Evolutionary conservation across 2,888 invertebrate species (phyloP).

Genomic region (Gymnosoma rotundatum): DNA sequence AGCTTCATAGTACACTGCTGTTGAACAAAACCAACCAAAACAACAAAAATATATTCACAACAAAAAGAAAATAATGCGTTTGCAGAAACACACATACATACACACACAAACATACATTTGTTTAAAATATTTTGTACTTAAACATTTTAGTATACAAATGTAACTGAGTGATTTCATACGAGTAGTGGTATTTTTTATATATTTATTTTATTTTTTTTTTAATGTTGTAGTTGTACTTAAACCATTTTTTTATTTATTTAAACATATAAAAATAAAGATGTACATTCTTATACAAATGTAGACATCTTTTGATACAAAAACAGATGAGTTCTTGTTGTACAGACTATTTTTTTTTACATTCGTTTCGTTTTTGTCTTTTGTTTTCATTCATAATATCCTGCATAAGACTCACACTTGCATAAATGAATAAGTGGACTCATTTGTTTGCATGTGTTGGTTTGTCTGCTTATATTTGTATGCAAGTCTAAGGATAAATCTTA

Average conservation of each 20-base stretch:
- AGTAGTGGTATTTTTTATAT: constrained; percentile 32
- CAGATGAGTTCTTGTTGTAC: constrained; percentile 29
- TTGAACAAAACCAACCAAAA: not conserved
- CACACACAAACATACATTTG: not conserved
- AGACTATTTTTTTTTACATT: constrained; percentile 3
- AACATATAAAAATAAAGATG: not conserved
- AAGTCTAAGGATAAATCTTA: constrained; percentile 50
- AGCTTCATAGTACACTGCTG: constrained; percentile 15
- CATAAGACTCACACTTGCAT: constrained; percentile 46
- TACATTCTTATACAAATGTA: too few relatives aligned
- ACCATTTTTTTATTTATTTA: constrained; percentile 46
- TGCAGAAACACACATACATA: not conserved
- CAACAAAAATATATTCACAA: too few relatives aligned
- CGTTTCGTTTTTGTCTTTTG: constrained; percentile 9
- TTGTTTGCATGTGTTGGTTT: constrained; percentile 24
- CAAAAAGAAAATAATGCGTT: constrained; percentile 19
- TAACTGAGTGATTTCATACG: constrained; percentile 25
- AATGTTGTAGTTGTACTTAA: constrained; percentile 28
- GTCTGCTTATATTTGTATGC: not conserved
- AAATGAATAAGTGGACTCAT: constrained; percentile 35
- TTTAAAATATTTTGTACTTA: constrained; percentile 2
- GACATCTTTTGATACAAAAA: too few relatives aligned
- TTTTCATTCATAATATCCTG: constrained; percentile 38
- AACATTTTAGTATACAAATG: not conserved
- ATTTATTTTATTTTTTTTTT: not conserved